phyloP scores from a whole-genome alignment of 2,888 invertebrate species.

The Dusona sp. region DNA sequence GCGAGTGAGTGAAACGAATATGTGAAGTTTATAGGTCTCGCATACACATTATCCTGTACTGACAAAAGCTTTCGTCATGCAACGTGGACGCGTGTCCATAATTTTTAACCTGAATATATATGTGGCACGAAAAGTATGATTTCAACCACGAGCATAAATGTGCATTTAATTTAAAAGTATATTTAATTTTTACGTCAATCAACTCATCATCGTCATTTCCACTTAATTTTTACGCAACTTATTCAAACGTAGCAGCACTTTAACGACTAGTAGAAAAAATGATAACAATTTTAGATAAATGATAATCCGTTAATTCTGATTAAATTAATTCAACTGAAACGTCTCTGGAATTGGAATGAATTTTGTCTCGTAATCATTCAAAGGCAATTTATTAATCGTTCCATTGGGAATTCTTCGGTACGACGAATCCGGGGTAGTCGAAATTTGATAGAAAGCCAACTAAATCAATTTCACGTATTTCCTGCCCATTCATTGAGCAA shows the following conservation, averaged over 20 bases:
- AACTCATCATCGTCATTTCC: not conserved
- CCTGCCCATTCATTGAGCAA: not conserved
- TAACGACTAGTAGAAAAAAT: not conserved
- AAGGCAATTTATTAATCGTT: not conserved
- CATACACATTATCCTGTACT: slow-evolving; percentile 41
- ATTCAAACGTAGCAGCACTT: not conserved
- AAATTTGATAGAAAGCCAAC: not conserved
- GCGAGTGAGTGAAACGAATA: slow-evolving; percentile 39
- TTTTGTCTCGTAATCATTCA: not conserved
- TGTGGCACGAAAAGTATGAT: not conserved
- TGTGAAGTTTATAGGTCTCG: slow-evolving; percentile 46
- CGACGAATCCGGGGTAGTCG: not conserved
- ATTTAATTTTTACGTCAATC: not conserved
- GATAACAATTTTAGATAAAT: not conserved
- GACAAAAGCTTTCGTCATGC: slow-evolving; percentile 61
- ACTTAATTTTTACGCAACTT: not conserved
- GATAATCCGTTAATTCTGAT: not conserved
- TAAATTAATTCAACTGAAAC: not conserved
- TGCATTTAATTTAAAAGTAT: not conserved
- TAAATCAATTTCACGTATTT: not conserved
- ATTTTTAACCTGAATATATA: not conserved
- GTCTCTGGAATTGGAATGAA: not conserved
- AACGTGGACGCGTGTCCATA: slow-evolving; percentile 38
- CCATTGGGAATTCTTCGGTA: not conserved
- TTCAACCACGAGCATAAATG: not conserved